Percentiles rank a stretch among this genome's conserved stretches.
Evolutionary conservation across 1,140 invertebrate species (phyloP).

Genomic region (Diachasma alloeum): DNA sequence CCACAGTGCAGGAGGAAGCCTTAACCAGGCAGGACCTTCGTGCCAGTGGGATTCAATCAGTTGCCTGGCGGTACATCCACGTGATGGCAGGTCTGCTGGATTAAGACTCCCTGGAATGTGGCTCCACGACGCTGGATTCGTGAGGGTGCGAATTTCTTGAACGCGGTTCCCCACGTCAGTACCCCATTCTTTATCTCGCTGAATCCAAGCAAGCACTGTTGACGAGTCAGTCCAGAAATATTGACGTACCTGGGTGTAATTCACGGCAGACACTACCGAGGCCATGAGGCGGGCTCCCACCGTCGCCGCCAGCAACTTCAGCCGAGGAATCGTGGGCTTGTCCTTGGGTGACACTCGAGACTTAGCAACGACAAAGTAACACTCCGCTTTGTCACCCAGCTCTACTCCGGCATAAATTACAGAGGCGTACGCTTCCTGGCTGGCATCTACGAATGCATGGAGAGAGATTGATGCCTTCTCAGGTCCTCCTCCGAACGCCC

Average conservation of each 20-base stretch:
- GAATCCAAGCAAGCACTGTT: slow-evolving; percentile 39
- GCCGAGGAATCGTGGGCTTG: slow-evolving; percentile 22
- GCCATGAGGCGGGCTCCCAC: slow-evolving; percentile 49
- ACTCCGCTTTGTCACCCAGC: background rate
- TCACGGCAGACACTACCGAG: slow-evolving; percentile 38
- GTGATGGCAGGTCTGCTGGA: slow-evolving; percentile 41
- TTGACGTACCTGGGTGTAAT: slow-evolving; percentile 8
- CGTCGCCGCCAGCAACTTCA: slow-evolving; percentile 62
- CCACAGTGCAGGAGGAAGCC: too few relatives aligned
- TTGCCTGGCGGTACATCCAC: slow-evolving; percentile 40
- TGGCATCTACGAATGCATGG: slow-evolving; percentile 47
- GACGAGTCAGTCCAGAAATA: slow-evolving; percentile 33
- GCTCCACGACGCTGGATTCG: slow-evolving; percentile 22
- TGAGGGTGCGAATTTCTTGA: slow-evolving; percentile 29
- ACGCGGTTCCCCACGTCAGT: slow-evolving; percentile 41
- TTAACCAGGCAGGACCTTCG: slow-evolving; percentile 47
- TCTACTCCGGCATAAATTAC: slow-evolving; percentile 38
- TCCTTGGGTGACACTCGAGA: slow-evolving; percentile 56
- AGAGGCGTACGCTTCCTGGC: slow-evolving; percentile 44
- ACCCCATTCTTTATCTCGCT: slow-evolving; percentile 26
- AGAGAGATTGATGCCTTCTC: slow-evolving; percentile 16
- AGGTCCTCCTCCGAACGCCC: slow-evolving; percentile 9
- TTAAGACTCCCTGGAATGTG: slow-evolving; percentile 36
- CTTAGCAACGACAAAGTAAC: slow-evolving; percentile 38
- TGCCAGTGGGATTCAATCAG: slow-evolving; percentile 43